Base-by-base conservation (phyloP, 2,797 vertebrate genomes). In the Aselliscus stoliczkanus region DNA sequence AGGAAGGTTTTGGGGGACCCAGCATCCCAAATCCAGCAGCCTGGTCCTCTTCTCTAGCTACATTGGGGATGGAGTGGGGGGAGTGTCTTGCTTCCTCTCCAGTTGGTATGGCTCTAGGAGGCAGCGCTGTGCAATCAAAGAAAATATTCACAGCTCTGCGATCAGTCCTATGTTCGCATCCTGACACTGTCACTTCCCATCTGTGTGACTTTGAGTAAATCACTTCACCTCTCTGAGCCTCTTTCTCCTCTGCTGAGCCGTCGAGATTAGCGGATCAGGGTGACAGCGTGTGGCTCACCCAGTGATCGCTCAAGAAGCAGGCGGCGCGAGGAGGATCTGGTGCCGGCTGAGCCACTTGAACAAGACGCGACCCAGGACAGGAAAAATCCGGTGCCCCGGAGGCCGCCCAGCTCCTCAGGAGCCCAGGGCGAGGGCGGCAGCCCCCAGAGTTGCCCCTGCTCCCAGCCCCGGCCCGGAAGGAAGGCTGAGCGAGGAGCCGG, bases 401-500 rank as follows among this genome's bases (percentile, higher is more conserved):
- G 20, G 79, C 65, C 4, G 20, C 73, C 44, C 0, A n/a, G 29
- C 72, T 58, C 65, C n/a, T 21, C 39, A 9, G 27, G 27, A 62
- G 73, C 54, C n/a, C 0, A 0, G 47, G 31, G 47, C n/a, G 3
- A n/a, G 37, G 17, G n/a, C 64, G 5, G 64, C n/a, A 4, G 64
- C 34, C 25, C 69, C 64, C 39, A 3, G 62, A 37, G 81, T 25
- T 7, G 17, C n/a, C 39, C 76, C 70, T 13, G 5, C 69, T 89
- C 88, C 96, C 72, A 29, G 5, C 20, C 34, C 37, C 14, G 1
- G 62, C 52, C 90, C 27, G 72, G 90, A 85, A 95, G 92, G 50
- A 81, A 96, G 86, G 72, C 65, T 0, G 39, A 37, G 72, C 44
- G 69, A 20, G 96, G 97, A 97, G 97, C 97, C 97, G 85, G 92